Conservation (phyloP, 2,797 vertebrate species). For the Sebastes flavidus region DNA sequence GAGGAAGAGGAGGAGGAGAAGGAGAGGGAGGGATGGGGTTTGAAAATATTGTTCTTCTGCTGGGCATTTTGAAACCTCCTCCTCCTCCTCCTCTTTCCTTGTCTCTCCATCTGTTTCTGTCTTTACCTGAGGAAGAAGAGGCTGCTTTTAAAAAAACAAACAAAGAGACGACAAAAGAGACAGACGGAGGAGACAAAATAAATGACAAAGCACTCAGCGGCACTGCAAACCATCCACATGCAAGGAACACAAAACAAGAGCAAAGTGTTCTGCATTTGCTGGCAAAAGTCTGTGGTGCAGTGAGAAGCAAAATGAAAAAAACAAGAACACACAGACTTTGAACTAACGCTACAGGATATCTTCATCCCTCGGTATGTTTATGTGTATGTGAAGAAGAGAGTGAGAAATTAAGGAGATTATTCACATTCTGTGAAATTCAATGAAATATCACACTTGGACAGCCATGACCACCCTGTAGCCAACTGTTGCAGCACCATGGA, state of each 20-base stretch:
- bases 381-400: background rate
- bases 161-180: background rate
- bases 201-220: background rate
- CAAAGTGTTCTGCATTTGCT: background rate
- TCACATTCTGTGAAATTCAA: slow-evolving; percentile 13
- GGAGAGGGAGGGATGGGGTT: slow-evolving; percentile 46
- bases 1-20: slow-evolving; percentile 53
- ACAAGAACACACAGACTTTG: background rate
- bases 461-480: background rate
- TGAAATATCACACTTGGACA: slow-evolving; percentile 21
- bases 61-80: slow-evolving; percentile 61
- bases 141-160: slow-evolving; percentile 43
- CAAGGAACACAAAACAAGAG: background rate
- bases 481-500: slow-evolving; percentile 25
- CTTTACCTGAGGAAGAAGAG: slow-evolving; percentile 72
- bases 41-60: slow-evolving; percentile 65
- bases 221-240: slow-evolving; percentile 57
- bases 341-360: background rate
- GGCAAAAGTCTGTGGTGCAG: background rate
- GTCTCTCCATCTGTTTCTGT: slow-evolving; percentile 68
- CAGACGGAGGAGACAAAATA: background rate
- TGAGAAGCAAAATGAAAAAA: background rate
- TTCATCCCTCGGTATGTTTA: background rate
- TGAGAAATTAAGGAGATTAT: background rate
- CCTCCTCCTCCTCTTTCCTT: slow-evolving; percentile 51